Conservation (phyloP, 2,113 vertebrate genomes). For the Paradoxurus hermaphroditus region DNA sequence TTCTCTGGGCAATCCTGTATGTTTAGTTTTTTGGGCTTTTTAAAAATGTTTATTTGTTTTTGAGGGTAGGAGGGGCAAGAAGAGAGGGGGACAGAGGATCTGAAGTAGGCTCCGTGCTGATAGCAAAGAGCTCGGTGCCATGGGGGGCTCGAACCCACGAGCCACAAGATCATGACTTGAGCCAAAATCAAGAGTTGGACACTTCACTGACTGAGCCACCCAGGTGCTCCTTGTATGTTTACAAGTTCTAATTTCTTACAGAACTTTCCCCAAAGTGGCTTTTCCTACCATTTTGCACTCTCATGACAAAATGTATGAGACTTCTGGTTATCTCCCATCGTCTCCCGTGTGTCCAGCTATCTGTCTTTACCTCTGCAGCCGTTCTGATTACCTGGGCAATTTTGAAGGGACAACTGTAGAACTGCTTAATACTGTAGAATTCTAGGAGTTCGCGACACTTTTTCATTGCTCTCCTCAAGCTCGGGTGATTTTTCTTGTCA, state of each 20-base stretch:
- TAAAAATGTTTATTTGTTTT: too few species aligned
- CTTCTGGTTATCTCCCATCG: background rate
- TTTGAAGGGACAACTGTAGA: constrained; percentile 53
- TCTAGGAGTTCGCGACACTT: constrained; percentile 53
- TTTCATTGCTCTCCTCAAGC: constrained; percentile 51
- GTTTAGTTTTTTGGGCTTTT: background rate
- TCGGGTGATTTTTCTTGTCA: constrained; percentile 22
- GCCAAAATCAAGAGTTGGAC: too few species aligned
- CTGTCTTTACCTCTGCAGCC: background rate
- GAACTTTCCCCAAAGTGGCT: background rate
- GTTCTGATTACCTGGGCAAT: constrained; percentile 67
- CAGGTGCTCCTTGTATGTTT: background rate
- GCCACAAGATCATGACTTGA: too few species aligned
- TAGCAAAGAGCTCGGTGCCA: too few species aligned
- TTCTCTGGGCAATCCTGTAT: background rate
- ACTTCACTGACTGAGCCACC: too few species aligned
- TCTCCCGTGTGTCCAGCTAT: background rate
- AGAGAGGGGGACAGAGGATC: too few species aligned
- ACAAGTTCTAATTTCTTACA: too few species aligned
- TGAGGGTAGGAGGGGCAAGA: too few species aligned
- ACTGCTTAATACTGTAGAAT: background rate
- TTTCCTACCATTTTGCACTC: constrained; percentile 35
- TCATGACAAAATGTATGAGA: background rate
- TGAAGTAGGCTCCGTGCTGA: too few species aligned
- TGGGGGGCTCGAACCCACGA: too few species aligned